Evolutionary conservation across 2,888 invertebrate genomes (phyloP), one percentile per base, ranked within the genome.

Genomic region (Pammene aurita): DNA sequence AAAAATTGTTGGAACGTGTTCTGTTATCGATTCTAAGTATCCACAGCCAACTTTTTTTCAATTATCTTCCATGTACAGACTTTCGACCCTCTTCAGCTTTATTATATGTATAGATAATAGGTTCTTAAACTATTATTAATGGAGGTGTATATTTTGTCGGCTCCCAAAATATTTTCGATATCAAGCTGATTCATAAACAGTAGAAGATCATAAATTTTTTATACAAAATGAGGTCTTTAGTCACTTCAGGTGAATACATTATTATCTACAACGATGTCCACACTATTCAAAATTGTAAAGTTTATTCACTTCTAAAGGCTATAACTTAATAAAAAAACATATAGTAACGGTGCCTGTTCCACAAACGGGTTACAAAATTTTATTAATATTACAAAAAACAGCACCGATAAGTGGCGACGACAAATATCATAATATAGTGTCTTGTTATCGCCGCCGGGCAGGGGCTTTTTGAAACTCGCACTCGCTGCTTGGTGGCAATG

Each of bases 351-450:
- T 64, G 14, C 62, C 48, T 9, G 41, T 6, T n/a, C 48, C 16
- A 46, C 48, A 50, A 66, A 55, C 61, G 48, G 67, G 67, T 67
- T 57, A 52, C 63, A 64, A 57, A 38, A 50, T 46, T 64, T 68
- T 68, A 64, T 68, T 68, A 68, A 68, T 58, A 68, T 60, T 65
- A 65, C 54, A 60, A 65, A 58, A 67, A 73, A 74, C 74, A 71
- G 58, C 71, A 68, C 60, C 72, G 76, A 75, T 76, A 78, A 76
- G 76, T 75, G 77, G 70, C 71, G 67, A 55, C 65, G 76, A 78
- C 75, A 75, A 76, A 74, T 72, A 75, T 73, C 72, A 69, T 77
- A 76, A 78, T 77, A 77, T 73, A 77, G 73, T 70, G 71, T 42
- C 68, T 61, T 72, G 71, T 72, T 74, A 77, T 75, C 41, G 55